Conservation (phyloP, 1,140 invertebrate genomes). For the Neoseiulus cucumeris region DNA sequence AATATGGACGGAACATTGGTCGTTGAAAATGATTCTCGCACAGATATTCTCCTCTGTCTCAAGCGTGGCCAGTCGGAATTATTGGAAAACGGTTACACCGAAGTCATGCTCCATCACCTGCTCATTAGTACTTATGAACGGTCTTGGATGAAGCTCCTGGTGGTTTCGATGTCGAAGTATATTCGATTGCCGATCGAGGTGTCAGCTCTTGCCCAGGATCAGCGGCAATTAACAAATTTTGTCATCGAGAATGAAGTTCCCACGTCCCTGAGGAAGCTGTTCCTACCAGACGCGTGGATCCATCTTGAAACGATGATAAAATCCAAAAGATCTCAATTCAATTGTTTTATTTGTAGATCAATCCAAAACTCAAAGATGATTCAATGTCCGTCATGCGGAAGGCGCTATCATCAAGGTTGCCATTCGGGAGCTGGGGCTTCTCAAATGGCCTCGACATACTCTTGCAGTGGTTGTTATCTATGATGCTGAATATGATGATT, state of each 20-base stretch:
- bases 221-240: neutral
- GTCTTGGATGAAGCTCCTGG: slow-evolving; percentile 6
- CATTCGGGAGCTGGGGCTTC: neutral
- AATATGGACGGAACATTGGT: neutral
- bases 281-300: neutral
- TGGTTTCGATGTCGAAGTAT: neutral
- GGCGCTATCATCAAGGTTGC: neutral
- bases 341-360: neutral
- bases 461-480: neutral
- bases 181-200: neutral
- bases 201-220: neutral
- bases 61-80: neutral
- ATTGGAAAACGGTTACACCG: neutral
- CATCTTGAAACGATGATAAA: neutral
- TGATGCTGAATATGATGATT: neutral
- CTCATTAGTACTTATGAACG: neutral
- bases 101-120: neutral
- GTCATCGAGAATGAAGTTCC: slow-evolving; percentile 3
- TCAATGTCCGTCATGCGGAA: neutral
- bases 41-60: neutral
- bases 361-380: neutral
- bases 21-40: neutral
- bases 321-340: neutral
- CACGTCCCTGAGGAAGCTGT: neutral
- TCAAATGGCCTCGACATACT: neutral